A percentile compares a stretch with the other conserved stretches of the same genome.
These are phyloP conservation scores for Apodemia duryi DNA, from an alignment of 2,888 invertebrate species.

Conservation along the genomic window DNA sequence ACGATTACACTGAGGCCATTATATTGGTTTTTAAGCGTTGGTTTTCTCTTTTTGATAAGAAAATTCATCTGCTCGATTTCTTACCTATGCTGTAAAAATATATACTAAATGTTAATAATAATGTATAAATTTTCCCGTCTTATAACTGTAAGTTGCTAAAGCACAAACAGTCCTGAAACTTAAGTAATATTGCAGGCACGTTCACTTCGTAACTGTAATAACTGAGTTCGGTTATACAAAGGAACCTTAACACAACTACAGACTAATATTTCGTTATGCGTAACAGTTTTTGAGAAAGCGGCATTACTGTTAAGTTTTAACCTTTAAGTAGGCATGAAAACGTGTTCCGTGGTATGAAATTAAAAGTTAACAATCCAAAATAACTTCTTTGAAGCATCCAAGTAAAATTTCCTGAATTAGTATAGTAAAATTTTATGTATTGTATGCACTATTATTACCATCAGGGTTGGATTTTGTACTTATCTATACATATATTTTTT, in stretches of 20 bases:
- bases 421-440: no score
- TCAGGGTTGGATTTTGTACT: no score
- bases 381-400: no score
- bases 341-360: slow-evolving; percentile 23
- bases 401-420: no score
- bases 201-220: slow-evolving; percentile 35
- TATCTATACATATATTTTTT: no score
- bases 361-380: slow-evolving; percentile 25
- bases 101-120: no score
- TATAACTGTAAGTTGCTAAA: slow-evolving; percentile 10
- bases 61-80: no score
- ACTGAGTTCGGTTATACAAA: slow-evolving; percentile 5
- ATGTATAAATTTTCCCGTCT: background rate
- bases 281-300: slow-evolving; percentile 22
- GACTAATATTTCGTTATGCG: slow-evolving; percentile 21
- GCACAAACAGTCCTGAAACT: slow-evolving; percentile 37
- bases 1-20: no score
- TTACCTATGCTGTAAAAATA: no score
- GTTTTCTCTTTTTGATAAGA: no score
- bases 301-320: slow-evolving; percentile 17
- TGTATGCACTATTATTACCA: no score
- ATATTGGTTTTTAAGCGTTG: no score
- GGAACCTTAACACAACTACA: slow-evolving; percentile 15
- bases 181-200: slow-evolving; percentile 41
- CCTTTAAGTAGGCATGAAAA: slow-evolving; percentile 27